Evolutionary conservation across 2,888 invertebrate species (phyloP), one percentile per base, ranked within the genome.

Genomic region (Ichneumoninae sp.): DNA sequence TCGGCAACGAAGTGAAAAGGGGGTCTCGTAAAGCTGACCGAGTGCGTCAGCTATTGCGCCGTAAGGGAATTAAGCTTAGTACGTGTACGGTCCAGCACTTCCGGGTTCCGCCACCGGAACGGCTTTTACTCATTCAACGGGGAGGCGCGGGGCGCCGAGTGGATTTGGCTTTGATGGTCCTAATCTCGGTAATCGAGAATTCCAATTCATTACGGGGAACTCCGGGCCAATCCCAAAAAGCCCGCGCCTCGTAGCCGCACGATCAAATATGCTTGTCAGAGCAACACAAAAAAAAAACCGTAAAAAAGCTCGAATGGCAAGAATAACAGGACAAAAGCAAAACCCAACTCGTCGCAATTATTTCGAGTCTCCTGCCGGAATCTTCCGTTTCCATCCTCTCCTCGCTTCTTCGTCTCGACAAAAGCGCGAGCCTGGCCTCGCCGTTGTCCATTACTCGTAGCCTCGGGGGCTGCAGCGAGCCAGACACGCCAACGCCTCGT

Each of bases 161-260:
- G 85, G 87, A 89, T 40, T 87, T 87, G 88, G 85, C 78, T 69
- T 54, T 8, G 76, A 81, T 83, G 78, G 66, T 84, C 88, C 85
- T 88, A 90, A 90, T 90, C 89, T 85, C 79, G 82, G 88, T 89
- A 90, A 90, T 90, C 89, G 90, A 88, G 71, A 44, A 54, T 33
- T 63, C 60, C 65, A 83, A 75, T 82, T 69, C 66, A 66, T 81
- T 78, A 40, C 73, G n/a, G 63, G 65, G 60, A 74, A 78, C 65
- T 63, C 22, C 50, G 26, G 68, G 47, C 36, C 36, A 8, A 36
- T 36, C 36, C 40, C 8, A 40, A 10, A 40, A 40, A 40, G 40
- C 40, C 40, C 7, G 1, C 40, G 10, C 40, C 10, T 40, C 40
- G 40, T 40, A 40, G 40, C 40, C 2, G 10, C 40, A 8, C 40